These are phyloP conservation scores for Delphinus delphis DNA, from an alignment of 2,113 vertebrate species.

Conservation along the genomic window DNA sequence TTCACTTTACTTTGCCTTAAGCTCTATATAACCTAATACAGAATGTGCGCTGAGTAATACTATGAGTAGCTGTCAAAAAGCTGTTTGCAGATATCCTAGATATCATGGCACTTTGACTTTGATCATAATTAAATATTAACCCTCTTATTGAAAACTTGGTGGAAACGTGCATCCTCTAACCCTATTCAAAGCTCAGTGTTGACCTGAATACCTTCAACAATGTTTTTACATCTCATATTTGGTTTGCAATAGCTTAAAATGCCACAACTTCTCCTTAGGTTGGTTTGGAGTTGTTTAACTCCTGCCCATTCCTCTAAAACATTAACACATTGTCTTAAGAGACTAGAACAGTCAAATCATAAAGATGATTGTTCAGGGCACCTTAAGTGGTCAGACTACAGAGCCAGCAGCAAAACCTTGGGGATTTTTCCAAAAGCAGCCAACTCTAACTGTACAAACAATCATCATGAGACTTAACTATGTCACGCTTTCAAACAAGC, in stretches of 20 bases:
- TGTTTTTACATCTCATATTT: background rate
- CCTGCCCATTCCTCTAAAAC: background rate
- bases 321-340: background rate
- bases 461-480: background rate
- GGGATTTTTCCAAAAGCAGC: background rate
- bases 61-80: background rate
- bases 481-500: background rate
- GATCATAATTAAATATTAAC: slow-evolving; percentile 28
- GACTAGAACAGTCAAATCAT: background rate
- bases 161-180: background rate
- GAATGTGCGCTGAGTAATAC: slow-evolving; percentile 14
- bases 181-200: background rate
- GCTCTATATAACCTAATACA: slow-evolving; percentile 51
- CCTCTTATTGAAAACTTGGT: background rate
- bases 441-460: background rate
- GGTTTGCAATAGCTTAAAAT: slow-evolving; percentile 28
- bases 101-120: background rate
- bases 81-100: background rate
- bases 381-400: background rate
- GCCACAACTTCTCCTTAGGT: background rate
- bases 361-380: background rate
- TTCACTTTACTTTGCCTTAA: slow-evolving; percentile 56
- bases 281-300: background rate
- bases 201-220: background rate
- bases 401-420: background rate